Base-by-base conservation (phyloP, 2,113 vertebrate species). In the Pipra filicauda region DNA sequence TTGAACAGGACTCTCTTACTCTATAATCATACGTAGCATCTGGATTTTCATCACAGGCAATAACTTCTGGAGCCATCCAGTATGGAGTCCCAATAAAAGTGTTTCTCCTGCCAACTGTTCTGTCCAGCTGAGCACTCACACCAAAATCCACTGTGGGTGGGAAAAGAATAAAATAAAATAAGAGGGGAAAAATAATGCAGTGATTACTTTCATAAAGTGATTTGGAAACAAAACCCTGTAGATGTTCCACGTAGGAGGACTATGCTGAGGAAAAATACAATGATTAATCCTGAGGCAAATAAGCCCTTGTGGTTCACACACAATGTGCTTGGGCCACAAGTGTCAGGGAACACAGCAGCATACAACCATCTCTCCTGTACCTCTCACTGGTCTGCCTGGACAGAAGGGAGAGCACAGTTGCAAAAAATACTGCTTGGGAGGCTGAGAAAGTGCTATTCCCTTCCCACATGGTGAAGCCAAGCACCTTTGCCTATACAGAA, bases 21-120 rank as follows among this genome's bases (percentile, higher is more conserved):
- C 99, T 98, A 97, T 99, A 99, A 97, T 99, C 99, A 6, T 99
- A 99, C 5, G 99, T 99, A 67, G 99, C 99, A 57, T 99, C 99
- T 23, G 99, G 99, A 97, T 99, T 99, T 97, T 99, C 99, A 17
- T 99, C 99, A 64, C 99, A 99, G 76, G 99, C 99, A 21, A 99
- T 99, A 97, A 99, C 99, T 97, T 99, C 99, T 4, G 99, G 99
- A 51, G 99, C 99, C 99, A 99, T 99, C 99, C 99, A 99, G 86
- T 99, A 99, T 0, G 99, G 99, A 10, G 99, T 99, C 82, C 99
- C 99, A 75, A 99, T 99, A 95, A 99, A 99, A 9, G 99, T 99
- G 95, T 99, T 99, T 94, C 99, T 99, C 57, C 99, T 98, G 33
- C 99, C 99, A 12, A 99, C 99, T 0, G 99, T 99, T 71, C 99